Evolutionary conservation across 2,113 vertebrate genomes (phyloP).

Genomic region (Protobothrops flavoviridis): DNA sequence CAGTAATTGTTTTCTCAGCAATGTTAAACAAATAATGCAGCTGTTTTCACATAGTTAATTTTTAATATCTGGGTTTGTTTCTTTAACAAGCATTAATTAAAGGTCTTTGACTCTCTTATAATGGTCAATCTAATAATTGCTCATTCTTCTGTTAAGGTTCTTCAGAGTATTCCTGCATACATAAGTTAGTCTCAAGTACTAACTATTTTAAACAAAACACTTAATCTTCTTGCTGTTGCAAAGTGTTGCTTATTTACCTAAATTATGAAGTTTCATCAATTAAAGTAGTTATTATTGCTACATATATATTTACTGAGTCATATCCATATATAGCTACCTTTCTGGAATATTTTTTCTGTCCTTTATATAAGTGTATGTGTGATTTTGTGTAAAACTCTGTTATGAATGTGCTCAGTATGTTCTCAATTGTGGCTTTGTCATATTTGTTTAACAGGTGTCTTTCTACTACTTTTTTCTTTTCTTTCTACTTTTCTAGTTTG

Average conservation of each 20-base stretch:
- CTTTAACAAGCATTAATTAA: neutral
- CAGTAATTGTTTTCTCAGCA: neutral
- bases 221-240: neutral
- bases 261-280: neutral
- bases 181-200: neutral
- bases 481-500: neutral
- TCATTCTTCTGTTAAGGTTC: neutral
- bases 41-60: neutral
- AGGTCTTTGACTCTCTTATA: neutral
- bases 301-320: neutral
- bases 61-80: neutral
- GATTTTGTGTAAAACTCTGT: neutral
- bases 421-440: neutral
- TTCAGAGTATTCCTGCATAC: neutral
- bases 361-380: neutral
- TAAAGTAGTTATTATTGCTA: neutral
- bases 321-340: neutral
- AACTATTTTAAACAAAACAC: neutral
- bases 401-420: neutral
- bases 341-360: neutral
- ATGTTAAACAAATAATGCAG: neutral
- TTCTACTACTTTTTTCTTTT: neutral
- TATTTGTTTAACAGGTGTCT: neutral
- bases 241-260: neutral
- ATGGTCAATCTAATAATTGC: neutral